Evolutionary conservation across 2,888 invertebrate species (phyloP).

Genomic region (Eulithis testata): DNA sequence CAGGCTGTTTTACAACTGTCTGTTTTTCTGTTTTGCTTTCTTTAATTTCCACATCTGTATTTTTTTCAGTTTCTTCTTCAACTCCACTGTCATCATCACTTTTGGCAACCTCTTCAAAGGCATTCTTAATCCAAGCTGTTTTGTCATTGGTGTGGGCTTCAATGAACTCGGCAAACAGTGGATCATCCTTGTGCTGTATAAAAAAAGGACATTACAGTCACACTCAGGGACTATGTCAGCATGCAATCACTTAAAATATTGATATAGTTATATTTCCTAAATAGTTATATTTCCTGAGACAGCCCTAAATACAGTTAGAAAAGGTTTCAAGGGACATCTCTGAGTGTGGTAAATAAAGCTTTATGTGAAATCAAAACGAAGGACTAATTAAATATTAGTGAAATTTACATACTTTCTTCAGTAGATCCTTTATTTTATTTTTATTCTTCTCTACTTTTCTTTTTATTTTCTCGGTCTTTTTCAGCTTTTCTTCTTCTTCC

Average conservation of each 20-base stretch:
- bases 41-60: slow-evolving; percentile 30
- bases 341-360: too few species aligned
- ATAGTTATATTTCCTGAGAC: too few species aligned
- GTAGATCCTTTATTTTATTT: slow-evolving; percentile 86
- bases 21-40: slow-evolving; percentile 26
- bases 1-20: slow-evolving; percentile 58
- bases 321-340: too few species aligned
- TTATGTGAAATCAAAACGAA: too few species aligned
- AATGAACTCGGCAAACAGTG: slow-evolving; percentile 94
- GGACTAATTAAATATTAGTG: not conserved
- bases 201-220: not conserved
- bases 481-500: slow-evolving; percentile 63
- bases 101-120: slow-evolving; percentile 62
- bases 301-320: too few species aligned
- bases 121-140: slow-evolving; percentile 72
- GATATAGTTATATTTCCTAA: too few species aligned
- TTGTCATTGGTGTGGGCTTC: slow-evolving; percentile 89
- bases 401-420: slow-evolving; percentile 84
- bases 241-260: too few species aligned
- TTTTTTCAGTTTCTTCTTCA: slow-evolving; percentile 55
- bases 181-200: slow-evolving; percentile 91
- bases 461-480: slow-evolving; percentile 61
- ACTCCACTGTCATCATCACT: slow-evolving; percentile 66
- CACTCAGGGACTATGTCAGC: too few species aligned
- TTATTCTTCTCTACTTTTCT: slow-evolving; percentile 69